phyloP scores from a whole-genome alignment of 2,888 invertebrate species.

The Apotomis betuletana region DNA sequence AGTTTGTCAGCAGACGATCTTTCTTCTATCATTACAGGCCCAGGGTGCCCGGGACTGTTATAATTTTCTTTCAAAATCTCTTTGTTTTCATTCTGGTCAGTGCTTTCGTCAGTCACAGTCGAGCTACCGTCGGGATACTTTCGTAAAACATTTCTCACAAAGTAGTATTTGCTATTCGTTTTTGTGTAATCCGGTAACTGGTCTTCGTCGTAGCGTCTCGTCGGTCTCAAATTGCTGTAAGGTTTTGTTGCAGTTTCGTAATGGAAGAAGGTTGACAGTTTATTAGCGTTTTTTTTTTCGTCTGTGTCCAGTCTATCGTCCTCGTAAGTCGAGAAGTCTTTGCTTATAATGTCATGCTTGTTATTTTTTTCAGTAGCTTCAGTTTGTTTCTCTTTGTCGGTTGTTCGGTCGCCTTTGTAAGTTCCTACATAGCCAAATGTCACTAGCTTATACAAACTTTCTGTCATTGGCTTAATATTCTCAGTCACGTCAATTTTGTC shows the following conservation, averaged over 20 bases:
- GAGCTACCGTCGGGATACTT: conserved; percentile 63
- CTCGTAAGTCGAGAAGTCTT: conserved; percentile 69
- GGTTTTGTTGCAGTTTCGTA: conserved; percentile 76
- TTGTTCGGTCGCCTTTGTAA: conserved; percentile 64
- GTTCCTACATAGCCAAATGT: conserved; percentile 80
- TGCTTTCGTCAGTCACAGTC: conserved; percentile 46
- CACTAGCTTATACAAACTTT: conserved; percentile 73
- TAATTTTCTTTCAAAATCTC: conserved; percentile 55
- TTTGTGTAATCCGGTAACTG: conserved; percentile 50
- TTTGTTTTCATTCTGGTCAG: conserved; percentile 43
- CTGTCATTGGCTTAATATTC: conserved; percentile 60
- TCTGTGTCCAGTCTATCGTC: conserved; percentile 51
- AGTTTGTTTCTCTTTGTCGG: conserved; percentile 46
- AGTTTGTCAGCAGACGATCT: conserved; percentile 65
- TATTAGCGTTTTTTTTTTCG: conserved; percentile 53
- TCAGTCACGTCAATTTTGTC: conserved; percentile 51
- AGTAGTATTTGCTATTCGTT: conserved; percentile 70
- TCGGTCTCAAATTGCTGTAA: conserved; percentile 67
- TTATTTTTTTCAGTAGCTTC: conserved; percentile 45
- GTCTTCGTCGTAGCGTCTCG: conserved; percentile 70
- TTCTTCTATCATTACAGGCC: conserved; percentile 62
- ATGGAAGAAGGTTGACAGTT: conserved; percentile 73
- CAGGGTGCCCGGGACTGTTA: conserved; percentile 54
- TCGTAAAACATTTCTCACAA: conserved; percentile 72
- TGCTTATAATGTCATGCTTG: conserved; percentile 60